These are phyloP conservation scores for Sebastes taczanowskii DNA, from an alignment of 2,797 vertebrate species.

Conservation along the genomic window DNA sequence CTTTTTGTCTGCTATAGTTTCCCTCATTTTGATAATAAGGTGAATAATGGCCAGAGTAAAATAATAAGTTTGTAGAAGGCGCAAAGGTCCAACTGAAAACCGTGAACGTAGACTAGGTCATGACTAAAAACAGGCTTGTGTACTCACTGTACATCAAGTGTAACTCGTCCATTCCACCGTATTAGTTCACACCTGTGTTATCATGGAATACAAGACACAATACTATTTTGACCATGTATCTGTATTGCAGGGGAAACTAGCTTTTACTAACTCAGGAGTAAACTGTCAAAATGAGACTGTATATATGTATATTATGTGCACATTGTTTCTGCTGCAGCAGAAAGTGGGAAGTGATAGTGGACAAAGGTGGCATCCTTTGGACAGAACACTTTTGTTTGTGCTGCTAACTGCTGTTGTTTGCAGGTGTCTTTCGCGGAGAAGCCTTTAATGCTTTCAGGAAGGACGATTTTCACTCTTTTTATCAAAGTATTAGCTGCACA, in stretches of 20 bases:
- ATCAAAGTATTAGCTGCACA: slow-evolving; percentile 89
- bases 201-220: neutral
- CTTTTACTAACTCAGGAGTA: neutral
- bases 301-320: slow-evolving; percentile 12
- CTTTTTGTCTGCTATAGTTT: slow-evolving; percentile 80
- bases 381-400: slow-evolving; percentile 88
- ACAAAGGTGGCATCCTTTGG: slow-evolving; percentile 80
- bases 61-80: slow-evolving; percentile 71
- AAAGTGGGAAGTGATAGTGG: slow-evolving; percentile 60
- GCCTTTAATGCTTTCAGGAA: slow-evolving; percentile 94
- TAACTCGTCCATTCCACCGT: neutral
- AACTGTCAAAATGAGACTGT: slow-evolving; percentile 37
- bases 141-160: neutral
- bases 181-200: neutral
- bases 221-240: neutral
- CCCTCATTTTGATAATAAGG: slow-evolving; percentile 80
- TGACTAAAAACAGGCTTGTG: slow-evolving; percentile 22
- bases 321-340: slow-evolving; percentile 52
- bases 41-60: slow-evolving; percentile 73
- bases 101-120: slow-evolving; percentile 60
- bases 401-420: slow-evolving; percentile 85
- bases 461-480: slow-evolving; percentile 91
- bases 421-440: slow-evolving; percentile 91
- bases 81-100: slow-evolving; percentile 45
- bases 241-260: neutral